These are phyloP conservation scores for Carcharodon carcharias DNA, from an alignment of 2,797 vertebrate genomes.

Conservation along the genomic window DNA sequence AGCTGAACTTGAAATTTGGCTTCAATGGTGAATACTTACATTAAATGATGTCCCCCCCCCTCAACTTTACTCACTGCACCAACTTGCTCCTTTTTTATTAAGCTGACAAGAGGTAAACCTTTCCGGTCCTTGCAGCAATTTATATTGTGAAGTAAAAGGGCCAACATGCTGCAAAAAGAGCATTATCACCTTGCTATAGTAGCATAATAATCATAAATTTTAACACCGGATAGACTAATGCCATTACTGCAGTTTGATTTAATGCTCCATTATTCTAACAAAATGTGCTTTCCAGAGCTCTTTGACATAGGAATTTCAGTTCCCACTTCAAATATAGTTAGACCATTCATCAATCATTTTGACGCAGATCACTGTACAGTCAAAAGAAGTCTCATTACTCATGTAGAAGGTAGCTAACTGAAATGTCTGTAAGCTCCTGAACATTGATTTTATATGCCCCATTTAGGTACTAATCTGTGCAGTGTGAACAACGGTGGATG, in stretches of 20 bases:
- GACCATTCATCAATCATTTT: constrained; percentile 54
- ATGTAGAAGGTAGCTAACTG: constrained; percentile 44
- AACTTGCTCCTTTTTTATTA: not conserved
- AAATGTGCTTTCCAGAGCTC: constrained; percentile 54
- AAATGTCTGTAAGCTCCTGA: constrained; percentile 39
- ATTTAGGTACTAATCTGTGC: constrained; percentile 83
- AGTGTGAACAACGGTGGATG: constrained; percentile 90
- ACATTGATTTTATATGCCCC: constrained; percentile 22
- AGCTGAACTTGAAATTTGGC: not conserved
- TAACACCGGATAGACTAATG: constrained; percentile 55
- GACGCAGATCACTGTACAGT: constrained; percentile 52
- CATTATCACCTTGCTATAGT: constrained; percentile 43
- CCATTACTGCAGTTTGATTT: constrained; percentile 51
- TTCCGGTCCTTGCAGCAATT: not conserved
- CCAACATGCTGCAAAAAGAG: not conserved
- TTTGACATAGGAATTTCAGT: constrained; percentile 52
- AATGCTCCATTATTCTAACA: constrained; percentile 53
- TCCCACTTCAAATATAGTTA: constrained; percentile 52
- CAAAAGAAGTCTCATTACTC: constrained; percentile 49
- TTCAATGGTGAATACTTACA: too few species aligned
- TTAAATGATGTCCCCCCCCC: not conserved
- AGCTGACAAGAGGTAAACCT: not conserved
- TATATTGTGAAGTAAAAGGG: not conserved
- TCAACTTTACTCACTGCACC: not conserved
- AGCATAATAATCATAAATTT: constrained; percentile 54